Evolutionary conservation across 1,140 invertebrate genomes (phyloP), one percentile per base, ranked within the genome.

Genomic region (Wasmannia auropunctata): DNA sequence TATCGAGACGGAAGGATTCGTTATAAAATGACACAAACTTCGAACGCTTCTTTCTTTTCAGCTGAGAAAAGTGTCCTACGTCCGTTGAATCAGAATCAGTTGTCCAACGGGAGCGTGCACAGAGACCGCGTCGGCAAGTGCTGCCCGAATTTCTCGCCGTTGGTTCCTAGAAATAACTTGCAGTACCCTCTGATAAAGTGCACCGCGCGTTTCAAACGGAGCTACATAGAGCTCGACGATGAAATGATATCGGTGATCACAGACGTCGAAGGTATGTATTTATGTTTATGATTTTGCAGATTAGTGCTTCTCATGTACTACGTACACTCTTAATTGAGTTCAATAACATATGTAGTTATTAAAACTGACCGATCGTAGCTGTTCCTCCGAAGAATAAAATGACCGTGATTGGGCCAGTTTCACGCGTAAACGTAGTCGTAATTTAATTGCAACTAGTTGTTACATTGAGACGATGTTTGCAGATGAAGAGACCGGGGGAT

Each of bases 401-500:
- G n/a, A n/a, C n/a, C n/a, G n/a, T n/a, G n/a, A n/a, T n/a, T n/a
- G n/a, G n/a, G n/a, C n/a, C n/a, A n/a, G n/a, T n/a, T n/a, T n/a
- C n/a, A n/a, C n/a, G n/a, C n/a, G n/a, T n/a, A n/a, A n/a, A n/a
- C n/a, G n/a, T n/a, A n/a, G 51, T 22, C 74, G n/a, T 56, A 37
- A 56, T 14, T 46, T 34, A 46, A 54, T 37, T 37, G 11, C 16
- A 69, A 84, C n/a, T 31, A 31, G 25, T n/a, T 67, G 19, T n/a
- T n/a, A 74, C 19, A 49, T 46, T 37, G 37, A 56, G 14, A 37
- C 6, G 11, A 74, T 65, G 3, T 84, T 95, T 95, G 37, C 91
- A 97, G 96, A 97, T 90, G 96, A 96, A 95, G 97, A 97, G 90
- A 95, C 96, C 77, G 95, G 95, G 51, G 96, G 95, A 43, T 96